Conservation (phyloP, 1,140 invertebrate species). For the Macrocentrus cingulum region DNA sequence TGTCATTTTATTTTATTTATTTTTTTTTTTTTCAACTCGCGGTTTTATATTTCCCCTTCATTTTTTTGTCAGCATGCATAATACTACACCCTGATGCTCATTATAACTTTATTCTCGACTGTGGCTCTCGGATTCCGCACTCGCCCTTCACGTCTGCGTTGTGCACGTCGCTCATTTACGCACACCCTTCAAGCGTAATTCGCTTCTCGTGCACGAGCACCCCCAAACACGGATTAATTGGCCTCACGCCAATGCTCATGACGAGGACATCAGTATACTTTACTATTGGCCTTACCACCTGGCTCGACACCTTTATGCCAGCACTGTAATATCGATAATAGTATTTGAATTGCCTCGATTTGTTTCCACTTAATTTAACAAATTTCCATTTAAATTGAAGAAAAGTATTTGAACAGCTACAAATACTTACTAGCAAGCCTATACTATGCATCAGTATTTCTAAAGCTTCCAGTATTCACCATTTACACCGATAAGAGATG, state of each 20-base stretch:
- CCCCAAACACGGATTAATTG: slow-evolving; percentile 45
- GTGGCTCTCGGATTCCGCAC: background rate
- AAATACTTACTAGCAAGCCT: slow-evolving; percentile 14
- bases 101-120: slow-evolving; percentile 4
- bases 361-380: no score
- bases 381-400: no score
- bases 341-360: background rate
- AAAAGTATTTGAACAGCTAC: background rate
- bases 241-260: slow-evolving; percentile 39
- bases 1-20: background rate
- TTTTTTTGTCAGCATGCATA: background rate
- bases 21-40: no score
- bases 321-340: no score
- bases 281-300: background rate
- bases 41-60: background rate
- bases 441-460: slow-evolving; percentile 33
- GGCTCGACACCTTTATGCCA: background rate
- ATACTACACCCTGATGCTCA: background rate
- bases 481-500: slow-evolving; percentile 58
- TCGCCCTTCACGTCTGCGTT: slow-evolving; percentile 10
- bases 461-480: slow-evolving; percentile 40
- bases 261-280: slow-evolving; percentile 10
- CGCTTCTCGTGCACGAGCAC: slow-evolving; percentile 35
- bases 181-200: slow-evolving; percentile 32
- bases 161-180: slow-evolving; percentile 9